Evolutionary conservation across 2,888 invertebrate genomes (phyloP).

Genomic region (Adelphocoris suturalis): DNA sequence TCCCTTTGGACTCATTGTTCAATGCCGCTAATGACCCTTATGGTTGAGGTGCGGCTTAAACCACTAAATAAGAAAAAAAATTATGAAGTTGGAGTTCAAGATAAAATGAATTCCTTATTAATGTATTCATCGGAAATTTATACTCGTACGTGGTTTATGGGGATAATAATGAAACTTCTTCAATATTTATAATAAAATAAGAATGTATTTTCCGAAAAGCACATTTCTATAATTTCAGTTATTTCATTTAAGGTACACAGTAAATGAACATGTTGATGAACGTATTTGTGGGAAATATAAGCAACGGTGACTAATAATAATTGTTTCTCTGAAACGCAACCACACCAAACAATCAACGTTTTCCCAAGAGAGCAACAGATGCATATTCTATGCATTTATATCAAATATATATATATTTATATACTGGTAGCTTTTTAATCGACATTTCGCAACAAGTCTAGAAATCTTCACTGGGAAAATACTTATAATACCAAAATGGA

Average conservation of each 20-base stretch:
- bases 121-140: no score
- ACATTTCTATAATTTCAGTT: conserved; percentile 31
- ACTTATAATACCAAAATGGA: background rate
- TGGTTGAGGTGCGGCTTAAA: no score
- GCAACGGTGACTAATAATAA: background rate
- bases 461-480: conserved; percentile 23
- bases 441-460: background rate
- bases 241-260: conserved; percentile 42
- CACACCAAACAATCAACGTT: conserved; percentile 14
- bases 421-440: no score
- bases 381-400: background rate
- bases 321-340: conserved; percentile 2
- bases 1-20: no score
- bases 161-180: background rate
- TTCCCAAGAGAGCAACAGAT: background rate
- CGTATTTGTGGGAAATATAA: background rate
- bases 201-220: conserved; percentile 52
- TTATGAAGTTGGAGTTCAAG: no score
- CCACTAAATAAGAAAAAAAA: no score
- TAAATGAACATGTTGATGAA: conserved; percentile 44
- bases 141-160: no score
- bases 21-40: no score
- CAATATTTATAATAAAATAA: conserved; percentile 39
- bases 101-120: no score
- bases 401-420: background rate